Conservation (phyloP, 2,113 vertebrate species). For the Cettia cetti region DNA sequence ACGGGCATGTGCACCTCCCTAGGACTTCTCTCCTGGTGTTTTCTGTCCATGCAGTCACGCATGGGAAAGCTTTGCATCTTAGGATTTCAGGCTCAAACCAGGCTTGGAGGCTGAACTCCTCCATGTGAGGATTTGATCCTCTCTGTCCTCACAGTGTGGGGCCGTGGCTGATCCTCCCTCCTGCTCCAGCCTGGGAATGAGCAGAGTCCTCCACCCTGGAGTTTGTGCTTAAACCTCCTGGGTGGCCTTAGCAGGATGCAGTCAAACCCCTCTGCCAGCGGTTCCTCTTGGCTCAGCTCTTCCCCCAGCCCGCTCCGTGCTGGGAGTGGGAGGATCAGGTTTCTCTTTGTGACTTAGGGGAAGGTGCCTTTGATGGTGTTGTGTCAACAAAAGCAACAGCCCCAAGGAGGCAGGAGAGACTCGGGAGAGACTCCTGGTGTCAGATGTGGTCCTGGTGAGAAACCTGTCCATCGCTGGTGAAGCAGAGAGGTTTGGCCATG, state of each 20-base stretch:
- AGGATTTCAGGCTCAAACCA: not conserved
- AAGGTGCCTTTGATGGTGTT: slow-evolving; percentile 54
- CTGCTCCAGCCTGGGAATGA: not conserved
- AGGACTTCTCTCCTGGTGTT: not conserved
- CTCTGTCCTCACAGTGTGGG: not conserved
- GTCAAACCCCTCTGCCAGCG: not conserved
- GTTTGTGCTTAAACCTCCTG: not conserved
- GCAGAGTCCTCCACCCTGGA: not conserved
- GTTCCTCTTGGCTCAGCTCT: not conserved
- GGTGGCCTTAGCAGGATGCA: not conserved
- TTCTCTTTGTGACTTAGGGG: not conserved
- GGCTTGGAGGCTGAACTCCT: not conserved
- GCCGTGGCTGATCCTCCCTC: not conserved
- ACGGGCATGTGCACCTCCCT: not conserved
- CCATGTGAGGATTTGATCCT: not conserved
- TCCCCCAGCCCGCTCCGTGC: not conserved
- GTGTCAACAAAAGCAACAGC: slow-evolving; percentile 13
- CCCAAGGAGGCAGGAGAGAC: not conserved
- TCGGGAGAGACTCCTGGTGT: not conserved
- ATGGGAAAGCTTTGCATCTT: not conserved
- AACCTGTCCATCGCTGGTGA: not conserved
- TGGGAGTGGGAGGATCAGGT: not conserved
- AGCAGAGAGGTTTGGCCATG: not conserved
- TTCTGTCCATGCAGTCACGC: not conserved
- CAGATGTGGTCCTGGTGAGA: slow-evolving; percentile 20